Percentiles rank a stretch among this genome's conserved stretches.
phyloP scores from a whole-genome alignment of 2,113 vertebrate species.

The Pluvialis apricaria region DNA sequence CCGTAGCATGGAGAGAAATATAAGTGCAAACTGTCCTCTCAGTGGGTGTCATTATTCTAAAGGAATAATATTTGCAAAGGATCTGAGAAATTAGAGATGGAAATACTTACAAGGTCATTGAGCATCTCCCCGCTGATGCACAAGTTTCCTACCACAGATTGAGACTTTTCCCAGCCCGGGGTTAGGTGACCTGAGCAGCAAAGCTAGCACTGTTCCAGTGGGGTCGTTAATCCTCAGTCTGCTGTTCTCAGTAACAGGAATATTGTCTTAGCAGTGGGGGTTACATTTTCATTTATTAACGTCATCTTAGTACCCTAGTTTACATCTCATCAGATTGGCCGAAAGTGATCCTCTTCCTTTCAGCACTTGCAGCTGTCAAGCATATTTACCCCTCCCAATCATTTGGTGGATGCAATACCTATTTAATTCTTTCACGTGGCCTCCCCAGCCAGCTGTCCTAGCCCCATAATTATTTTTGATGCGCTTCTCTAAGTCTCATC shows the following conservation, averaged over 20 bases:
- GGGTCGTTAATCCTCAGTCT: background rate
- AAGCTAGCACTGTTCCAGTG: background rate
- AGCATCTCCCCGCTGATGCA: background rate
- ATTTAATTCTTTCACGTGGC: background rate
- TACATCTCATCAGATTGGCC: background rate
- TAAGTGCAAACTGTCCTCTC: conserved; percentile 26
- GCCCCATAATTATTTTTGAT: background rate
- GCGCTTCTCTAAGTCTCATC: background rate
- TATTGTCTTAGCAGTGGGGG: background rate
- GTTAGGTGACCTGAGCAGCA: background rate
- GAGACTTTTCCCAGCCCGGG: background rate
- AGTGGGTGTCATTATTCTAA: background rate
- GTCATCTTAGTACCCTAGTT: background rate
- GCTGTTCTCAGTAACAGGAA: background rate
- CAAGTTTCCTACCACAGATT: background rate
- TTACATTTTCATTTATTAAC: background rate
- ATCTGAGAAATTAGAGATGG: background rate
- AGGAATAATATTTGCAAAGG: conserved; percentile 7
- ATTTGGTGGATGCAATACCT: background rate
- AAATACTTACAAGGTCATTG: background rate
- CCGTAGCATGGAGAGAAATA: background rate
- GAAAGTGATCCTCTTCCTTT: conserved; percentile 1
- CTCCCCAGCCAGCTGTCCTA: background rate
- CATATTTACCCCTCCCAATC: background rate
- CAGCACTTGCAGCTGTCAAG: background rate